These are phyloP conservation scores for Pyrocephalus nanus DNA, from an alignment of 2,797 vertebrate genomes.

Conservation along the genomic window DNA sequence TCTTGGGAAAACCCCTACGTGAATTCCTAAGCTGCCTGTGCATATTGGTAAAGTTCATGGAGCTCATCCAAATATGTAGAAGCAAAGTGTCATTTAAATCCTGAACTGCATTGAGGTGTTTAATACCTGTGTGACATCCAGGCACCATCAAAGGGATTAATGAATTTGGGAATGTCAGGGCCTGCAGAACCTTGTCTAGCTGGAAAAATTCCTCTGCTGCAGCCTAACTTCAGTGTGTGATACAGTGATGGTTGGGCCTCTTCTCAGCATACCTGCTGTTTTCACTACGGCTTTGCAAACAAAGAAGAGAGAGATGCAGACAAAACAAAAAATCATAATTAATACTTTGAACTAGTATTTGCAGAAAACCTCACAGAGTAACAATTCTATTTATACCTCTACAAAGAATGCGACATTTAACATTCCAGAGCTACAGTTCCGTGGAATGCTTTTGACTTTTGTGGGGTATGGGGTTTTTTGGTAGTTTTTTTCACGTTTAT, in stretches of 20 bases:
- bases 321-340: not conserved
- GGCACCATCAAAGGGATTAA: not conserved
- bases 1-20: not conserved
- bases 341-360: not conserved
- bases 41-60: not conserved
- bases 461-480: not conserved
- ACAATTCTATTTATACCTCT: not conserved
- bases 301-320: not conserved
- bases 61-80: not conserved
- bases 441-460: not conserved
- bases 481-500: not conserved
- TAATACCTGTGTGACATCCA: not conserved
- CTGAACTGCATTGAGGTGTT: not conserved
- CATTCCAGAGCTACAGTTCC: not conserved
- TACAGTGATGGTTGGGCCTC: not conserved
- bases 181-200: not conserved
- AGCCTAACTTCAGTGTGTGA: not conserved
- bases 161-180: not conserved
- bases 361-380: not conserved
- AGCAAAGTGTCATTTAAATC: not conserved
- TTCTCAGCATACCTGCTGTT: not conserved
- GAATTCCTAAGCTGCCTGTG: not conserved
- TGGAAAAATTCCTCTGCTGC: not conserved
- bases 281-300: not conserved
- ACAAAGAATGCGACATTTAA: not conserved